Evolutionary conservation across 2,888 invertebrate species (phyloP), one percentile per base, ranked within the genome.

Genomic region (Archips xylosteana): DNA sequence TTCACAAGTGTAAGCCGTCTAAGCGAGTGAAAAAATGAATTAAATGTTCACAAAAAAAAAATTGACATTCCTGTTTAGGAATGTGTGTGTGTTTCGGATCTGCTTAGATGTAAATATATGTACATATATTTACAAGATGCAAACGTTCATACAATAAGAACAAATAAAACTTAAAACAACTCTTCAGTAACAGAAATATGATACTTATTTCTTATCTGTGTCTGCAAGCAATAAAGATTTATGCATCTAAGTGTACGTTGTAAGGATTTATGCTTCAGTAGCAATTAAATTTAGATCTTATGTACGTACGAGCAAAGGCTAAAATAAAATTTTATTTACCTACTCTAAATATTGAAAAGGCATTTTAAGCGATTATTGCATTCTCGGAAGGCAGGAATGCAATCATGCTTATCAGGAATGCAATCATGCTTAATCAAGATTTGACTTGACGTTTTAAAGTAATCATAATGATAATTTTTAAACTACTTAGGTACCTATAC

Each of bases 151-250:
- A 23, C 5, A 57, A 57, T 57, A 32, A 57, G 10, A 32, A 57
- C 57, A 57, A 23, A 32, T 57, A 32, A 57, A 57, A 12, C 32
- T 57, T 49, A 6, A 9, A 8, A 54, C 57, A 10, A 12, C 23
- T 57, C 32, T 57, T 23, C 32, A 32, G 32, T 12, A 57, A 12
- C 57, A 57, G 32, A 57, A 57, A 57, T 32, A 57, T 32, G 57
- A 12, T 57, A 23, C 3, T 51, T 23, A 54, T 23, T 57, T 57
- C 57, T 57, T 57, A 57, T 57, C 57, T 57, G 57, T 49, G 2
- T 32, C 32, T 57, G 57, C 51, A 54, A 54, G 8, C 51, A 54
- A 51, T 49, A 51, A 54, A 57, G 57, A 32, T 32, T 57, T 57
- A 57, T 57, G 32, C 32, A 57, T 54, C n/a, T 32, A 57, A 57